Evolutionary conservation across 2,113 vertebrate species (phyloP).

Genomic region (Phaethon lepturus): DNA sequence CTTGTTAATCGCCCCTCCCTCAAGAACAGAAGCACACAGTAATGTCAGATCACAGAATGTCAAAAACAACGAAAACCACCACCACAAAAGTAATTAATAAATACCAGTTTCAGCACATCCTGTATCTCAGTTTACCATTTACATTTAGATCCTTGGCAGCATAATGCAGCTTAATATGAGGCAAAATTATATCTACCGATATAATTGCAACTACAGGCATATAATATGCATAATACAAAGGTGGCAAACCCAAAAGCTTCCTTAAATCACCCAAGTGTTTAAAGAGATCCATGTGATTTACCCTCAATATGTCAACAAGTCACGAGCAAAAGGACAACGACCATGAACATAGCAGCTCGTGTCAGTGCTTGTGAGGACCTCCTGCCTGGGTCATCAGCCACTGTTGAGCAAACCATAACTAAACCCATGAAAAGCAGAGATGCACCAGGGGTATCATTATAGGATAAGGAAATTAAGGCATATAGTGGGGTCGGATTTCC

Average conservation of each 20-base stretch:
- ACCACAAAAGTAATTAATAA: background rate
- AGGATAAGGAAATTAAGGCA: background rate
- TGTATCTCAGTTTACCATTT: background rate
- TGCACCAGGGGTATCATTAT: background rate
- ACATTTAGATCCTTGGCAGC: background rate
- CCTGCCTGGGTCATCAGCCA: background rate
- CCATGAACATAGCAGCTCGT: fast-evolving
- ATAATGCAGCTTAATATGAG: background rate
- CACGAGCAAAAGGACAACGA: background rate
- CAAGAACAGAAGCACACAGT: background rate
- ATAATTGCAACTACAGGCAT: background rate
- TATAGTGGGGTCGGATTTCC: background rate
- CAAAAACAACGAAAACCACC: background rate
- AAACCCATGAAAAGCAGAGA: background rate
- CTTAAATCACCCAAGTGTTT: background rate
- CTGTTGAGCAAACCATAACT: background rate
- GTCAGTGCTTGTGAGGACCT: fast-evolving
- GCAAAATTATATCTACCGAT: background rate
- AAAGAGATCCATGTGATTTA: background rate
- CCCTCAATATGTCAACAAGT: background rate
- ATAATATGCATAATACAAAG: background rate
- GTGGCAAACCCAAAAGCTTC: background rate
- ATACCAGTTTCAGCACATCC: background rate
- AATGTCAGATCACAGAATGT: background rate
- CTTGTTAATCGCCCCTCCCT: fast-evolving